phyloP scores from a whole-genome alignment of 2,888 invertebrate genomes.

The Cryptocheilus praepositus region DNA sequence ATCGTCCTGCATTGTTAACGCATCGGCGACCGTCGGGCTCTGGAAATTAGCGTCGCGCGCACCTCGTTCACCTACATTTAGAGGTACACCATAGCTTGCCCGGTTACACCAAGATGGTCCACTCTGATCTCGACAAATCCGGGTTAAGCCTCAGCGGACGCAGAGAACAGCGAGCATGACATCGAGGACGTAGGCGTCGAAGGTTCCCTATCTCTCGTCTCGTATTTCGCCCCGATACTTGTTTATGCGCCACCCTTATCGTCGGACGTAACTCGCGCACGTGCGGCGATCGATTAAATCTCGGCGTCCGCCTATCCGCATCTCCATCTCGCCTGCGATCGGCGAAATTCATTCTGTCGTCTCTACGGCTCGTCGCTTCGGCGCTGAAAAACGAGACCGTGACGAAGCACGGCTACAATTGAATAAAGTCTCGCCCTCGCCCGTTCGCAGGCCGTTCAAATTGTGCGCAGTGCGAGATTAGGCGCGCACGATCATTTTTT shows the following conservation, averaged over 20 bases:
- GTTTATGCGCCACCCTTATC: constrained; percentile 31
- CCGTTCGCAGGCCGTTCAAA: constrained; percentile 32
- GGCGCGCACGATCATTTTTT: constrained; percentile 63
- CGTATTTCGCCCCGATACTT: constrained; percentile 14
- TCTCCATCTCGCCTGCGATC: constrained; percentile 28
- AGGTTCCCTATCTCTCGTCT: too few species aligned
- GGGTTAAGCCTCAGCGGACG: constrained; percentile 32
- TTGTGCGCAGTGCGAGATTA: constrained; percentile 65
- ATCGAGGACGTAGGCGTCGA: background rate
- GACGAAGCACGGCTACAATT: constrained; percentile 61
- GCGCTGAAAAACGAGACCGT: constrained; percentile 38
- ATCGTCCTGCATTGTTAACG: too few species aligned
- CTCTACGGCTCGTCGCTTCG: constrained; percentile 12
- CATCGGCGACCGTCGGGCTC: too few species aligned
- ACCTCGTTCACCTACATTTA: too few species aligned
- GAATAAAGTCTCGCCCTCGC: constrained; percentile 66
- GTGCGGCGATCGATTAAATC: background rate
- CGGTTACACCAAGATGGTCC: constrained; percentile 8
- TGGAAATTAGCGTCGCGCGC: too few species aligned
- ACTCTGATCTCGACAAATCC: constrained; percentile 32
- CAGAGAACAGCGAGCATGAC: constrained; percentile 13
- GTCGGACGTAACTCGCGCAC: too few species aligned
- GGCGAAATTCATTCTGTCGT: constrained; percentile 2
- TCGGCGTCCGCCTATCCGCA: background rate
- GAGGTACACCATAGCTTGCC: too few species aligned